Evolutionary conservation across 1,140 invertebrate genomes (phyloP), one percentile per base, ranked within the genome.

Genomic region (Aphaenogaster floridana): DNA sequence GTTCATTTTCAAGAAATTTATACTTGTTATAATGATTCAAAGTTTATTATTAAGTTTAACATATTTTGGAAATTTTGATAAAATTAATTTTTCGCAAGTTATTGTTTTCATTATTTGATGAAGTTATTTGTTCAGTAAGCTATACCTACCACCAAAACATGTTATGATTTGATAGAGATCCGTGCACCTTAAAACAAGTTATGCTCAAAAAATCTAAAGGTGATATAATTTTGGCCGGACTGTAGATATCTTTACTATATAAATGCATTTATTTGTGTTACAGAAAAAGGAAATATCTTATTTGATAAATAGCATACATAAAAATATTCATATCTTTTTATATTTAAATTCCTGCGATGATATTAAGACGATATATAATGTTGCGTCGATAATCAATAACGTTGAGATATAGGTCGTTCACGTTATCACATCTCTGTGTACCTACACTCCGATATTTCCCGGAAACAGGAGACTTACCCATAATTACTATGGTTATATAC

Each of bases 401-500:
- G 9, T 4, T n/a, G 39, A 59, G 39, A 71, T 57, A 28, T 74
- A 61, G 34, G 48, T 42, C 80, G n/a, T 45, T 34, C 69, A n/a
- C 34, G 13, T 61, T 50, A 84, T 74, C 69, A 45, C 57, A 28
- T 50, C 34, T 74, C 80, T 61, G 68, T 21, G 34, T 21, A 68
- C 17, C 72, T 48, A 74, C 15, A 74, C 28, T 21, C 28, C n/a
- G 34, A 74, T 76, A 76, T 76, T 84, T 74, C 42, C 52, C 69
- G 34, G 54, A 84, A 84, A 84, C 69, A 50, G 7, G 54, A 84
- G 54, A 84, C 54, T 84, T 74, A 50, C 28, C 69, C 34, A 61
- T 84, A 84, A 84, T 84, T 84, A 76, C 54, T 45, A 74, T 45
- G 45, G 39, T 74, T 83, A 28, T 28, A 28, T 28, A 48, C 52